These are phyloP conservation scores for Burhinus oedicnemus DNA, from an alignment of 2,113 vertebrate species.

Conservation along the genomic window DNA sequence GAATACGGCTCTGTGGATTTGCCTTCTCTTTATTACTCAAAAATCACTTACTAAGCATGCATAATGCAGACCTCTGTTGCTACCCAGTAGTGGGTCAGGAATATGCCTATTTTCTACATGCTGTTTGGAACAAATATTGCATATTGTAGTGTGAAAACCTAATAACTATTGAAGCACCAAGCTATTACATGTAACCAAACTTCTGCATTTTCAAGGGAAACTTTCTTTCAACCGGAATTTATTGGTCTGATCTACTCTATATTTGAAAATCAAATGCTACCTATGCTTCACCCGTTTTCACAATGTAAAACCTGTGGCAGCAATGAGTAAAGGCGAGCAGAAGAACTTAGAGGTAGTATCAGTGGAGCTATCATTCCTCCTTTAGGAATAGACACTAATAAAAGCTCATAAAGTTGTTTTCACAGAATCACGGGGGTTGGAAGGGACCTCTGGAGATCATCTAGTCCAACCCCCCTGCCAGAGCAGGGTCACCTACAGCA, in stretches of 20 bases:
- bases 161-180: background rate
- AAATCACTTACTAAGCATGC: background rate
- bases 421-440: no score
- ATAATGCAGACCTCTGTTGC: background rate
- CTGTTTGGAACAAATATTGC: background rate
- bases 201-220: background rate
- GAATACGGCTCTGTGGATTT: background rate
- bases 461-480: no score
- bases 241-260: background rate
- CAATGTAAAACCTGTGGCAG: background rate
- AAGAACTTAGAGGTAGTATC: slow-evolving; percentile 21
- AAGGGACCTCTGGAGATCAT: no score
- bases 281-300: background rate
- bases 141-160: background rate
- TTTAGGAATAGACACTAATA: slow-evolving; percentile 35
- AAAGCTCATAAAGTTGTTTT: slow-evolving; percentile 48
- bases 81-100: background rate
- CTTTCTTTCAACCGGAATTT: background rate
- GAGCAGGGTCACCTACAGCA: no score
- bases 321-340: background rate
- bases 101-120: background rate
- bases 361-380: slow-evolving; percentile 5
- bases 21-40: background rate
- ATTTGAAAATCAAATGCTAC: background rate
- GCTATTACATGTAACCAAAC: background rate